These are phyloP conservation scores for Abramis brama DNA, from an alignment of 2,113 vertebrate species.

Conservation along the genomic window DNA sequence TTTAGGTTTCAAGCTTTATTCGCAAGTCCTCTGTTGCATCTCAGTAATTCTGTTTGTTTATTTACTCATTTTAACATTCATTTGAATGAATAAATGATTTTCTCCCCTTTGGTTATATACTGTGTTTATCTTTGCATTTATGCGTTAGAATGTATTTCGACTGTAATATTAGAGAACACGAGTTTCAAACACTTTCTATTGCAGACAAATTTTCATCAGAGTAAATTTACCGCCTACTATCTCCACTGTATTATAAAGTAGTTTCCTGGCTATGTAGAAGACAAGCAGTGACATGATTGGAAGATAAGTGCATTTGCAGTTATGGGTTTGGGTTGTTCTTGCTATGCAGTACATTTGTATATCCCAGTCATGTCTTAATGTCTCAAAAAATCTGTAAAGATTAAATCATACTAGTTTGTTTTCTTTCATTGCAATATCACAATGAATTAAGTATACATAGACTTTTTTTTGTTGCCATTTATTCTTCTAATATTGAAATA, in stretches of 20 bases:
- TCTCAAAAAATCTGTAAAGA: neutral
- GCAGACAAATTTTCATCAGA: neutral
- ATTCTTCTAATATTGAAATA: too few species aligned
- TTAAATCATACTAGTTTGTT: neutral
- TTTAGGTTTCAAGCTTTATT: conserved; percentile 53
- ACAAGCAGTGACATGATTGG: neutral
- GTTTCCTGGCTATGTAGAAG: neutral
- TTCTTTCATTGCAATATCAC: neutral
- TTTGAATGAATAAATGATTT: conserved; percentile 63
- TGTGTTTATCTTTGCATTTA: neutral
- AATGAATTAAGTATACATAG: neutral
- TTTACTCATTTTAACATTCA: conserved; percentile 58
- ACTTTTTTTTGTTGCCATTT: too few species aligned
- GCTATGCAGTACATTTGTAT: neutral
- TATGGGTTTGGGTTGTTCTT: neutral
- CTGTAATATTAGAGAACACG: neutral
- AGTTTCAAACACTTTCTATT: neutral
- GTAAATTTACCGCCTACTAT: neutral
- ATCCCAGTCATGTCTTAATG: neutral
- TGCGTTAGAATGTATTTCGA: neutral
- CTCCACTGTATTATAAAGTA: neutral
- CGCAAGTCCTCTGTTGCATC: conserved; percentile 40
- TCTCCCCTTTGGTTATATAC: conserved; percentile 49
- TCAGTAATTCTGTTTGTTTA: conserved; percentile 50
- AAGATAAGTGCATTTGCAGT: neutral